A percentile compares a stretch with the other conserved stretches of the same genome.
Conservation (phyloP, 2,113 vertebrate species). For the Glaucidium brasilianum region DNA sequence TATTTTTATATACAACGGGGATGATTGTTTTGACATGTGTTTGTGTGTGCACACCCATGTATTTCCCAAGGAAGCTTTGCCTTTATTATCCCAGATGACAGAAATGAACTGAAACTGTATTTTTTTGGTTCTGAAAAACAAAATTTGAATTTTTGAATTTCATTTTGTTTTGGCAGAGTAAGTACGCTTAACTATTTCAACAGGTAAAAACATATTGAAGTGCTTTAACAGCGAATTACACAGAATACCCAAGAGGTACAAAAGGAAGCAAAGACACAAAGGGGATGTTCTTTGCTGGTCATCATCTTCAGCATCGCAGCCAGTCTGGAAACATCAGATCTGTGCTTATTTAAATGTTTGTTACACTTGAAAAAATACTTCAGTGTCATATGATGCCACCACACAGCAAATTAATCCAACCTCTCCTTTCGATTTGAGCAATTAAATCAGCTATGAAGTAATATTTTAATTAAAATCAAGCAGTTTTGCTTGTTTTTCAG, state of each 20-base stretch:
- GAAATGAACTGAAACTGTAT: neutral
- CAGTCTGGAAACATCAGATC: slow-evolving; percentile 31
- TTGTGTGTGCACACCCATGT: neutral
- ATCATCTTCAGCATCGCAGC: neutral
- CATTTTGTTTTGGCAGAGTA: neutral
- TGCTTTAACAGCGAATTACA: slow-evolving; percentile 11
- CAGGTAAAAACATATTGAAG: neutral
- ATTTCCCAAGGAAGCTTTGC: neutral
- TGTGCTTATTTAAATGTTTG: slow-evolving; percentile 48
- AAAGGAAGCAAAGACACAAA: neutral
- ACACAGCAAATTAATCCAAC: neutral
- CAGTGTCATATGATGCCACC: neutral
- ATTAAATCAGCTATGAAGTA: slow-evolving; percentile 38
- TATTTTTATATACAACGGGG: neutral
- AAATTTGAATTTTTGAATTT: neutral
- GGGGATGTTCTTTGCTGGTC: neutral
- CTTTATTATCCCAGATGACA: neutral
- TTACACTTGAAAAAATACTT: slow-evolving; percentile 61
- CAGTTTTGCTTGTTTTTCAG: neutral
- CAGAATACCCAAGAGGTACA: slow-evolving; percentile 10
- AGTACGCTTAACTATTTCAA: neutral
- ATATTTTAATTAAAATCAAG: slow-evolving; percentile 48
- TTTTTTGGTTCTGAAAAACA: neutral
- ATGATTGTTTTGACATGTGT: neutral
- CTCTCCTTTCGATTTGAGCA: slow-evolving; percentile 25